These are phyloP conservation scores for Apodemus speciosus DNA, from an alignment of 2,113 vertebrate genomes.

Conservation along the genomic window DNA sequence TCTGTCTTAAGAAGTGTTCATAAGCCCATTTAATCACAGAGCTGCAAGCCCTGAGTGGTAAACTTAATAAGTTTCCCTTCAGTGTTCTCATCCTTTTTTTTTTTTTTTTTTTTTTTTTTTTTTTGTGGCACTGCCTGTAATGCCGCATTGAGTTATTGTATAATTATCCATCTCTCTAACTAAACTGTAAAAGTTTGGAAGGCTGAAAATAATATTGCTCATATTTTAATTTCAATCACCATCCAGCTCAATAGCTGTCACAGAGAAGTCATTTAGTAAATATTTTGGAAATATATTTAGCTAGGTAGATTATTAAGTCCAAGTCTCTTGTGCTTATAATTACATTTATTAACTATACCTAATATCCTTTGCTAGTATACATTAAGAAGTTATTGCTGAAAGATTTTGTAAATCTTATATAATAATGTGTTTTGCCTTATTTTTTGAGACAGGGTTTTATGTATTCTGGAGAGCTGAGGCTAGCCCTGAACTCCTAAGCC, in stretches of 20 bases:
- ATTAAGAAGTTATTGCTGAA: not conserved
- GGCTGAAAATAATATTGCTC: slow-evolving; percentile 31
- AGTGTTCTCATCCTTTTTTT: slow-evolving; percentile 2
- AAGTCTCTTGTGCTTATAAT: not conserved
- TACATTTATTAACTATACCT: not conserved
- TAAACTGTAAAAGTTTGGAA: slow-evolving; percentile 57
- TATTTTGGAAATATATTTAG: slow-evolving; percentile 14
- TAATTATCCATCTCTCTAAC: slow-evolving; percentile 47
- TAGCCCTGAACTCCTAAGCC: not conserved
- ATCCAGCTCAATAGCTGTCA: slow-evolving; percentile 33
- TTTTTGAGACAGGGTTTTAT: not conserved
- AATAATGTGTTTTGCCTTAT: not conserved
- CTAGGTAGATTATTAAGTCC: slow-evolving; percentile 32
- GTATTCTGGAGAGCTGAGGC: not conserved
- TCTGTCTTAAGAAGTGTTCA: slow-evolving; percentile 39
- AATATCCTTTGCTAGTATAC: not conserved
- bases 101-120: too few species aligned
- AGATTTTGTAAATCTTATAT: not conserved
- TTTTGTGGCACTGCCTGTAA: slow-evolving; percentile 29
- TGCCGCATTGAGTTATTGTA: slow-evolving; percentile 7
- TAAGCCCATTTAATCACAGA: slow-evolving; percentile 55
- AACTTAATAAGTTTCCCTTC: slow-evolving; percentile 51
- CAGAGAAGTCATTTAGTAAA: slow-evolving; percentile 21
- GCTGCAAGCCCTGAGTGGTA: not conserved
- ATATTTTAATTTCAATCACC: slow-evolving; percentile 48